Evolutionary conservation across 1,140 invertebrate genomes (phyloP), one percentile per base, ranked within the genome.

Genomic region (Hylyphantes graminicola): DNA sequence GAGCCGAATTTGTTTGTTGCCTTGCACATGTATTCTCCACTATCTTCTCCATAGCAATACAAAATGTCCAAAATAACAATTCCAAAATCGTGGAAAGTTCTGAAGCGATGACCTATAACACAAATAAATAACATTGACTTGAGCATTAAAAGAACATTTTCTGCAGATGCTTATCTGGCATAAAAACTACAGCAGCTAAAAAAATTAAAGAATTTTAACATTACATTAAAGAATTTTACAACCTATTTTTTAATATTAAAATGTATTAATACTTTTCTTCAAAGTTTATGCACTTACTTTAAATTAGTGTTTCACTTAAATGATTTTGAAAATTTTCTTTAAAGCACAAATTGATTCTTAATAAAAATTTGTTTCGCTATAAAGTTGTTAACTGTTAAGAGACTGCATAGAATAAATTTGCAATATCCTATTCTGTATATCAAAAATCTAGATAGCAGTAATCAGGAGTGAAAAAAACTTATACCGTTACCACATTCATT

Each of bases 11-110:
- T 95, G 88, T 98, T 98, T 13, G 94, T 94, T 19, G 97, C 97
- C 86, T 96, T 92, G 88, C 96, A 97, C 91, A 97, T 96, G 88
- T 97, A 97, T 19, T 94, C 93, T 53, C 97, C 97, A 68, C 96
- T 97, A 89, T 99, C 98, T 91, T 99, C 97, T 90, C 96, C 96
- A 88, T 98, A 98, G 87, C 96, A 98, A 89, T 98, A 99, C 1
- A 98, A 90, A 85, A 99, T 97, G 88, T 98, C 97, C 82, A 99
- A 91, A 87, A 98, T 97, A 53, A 98, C 97, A 88, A 98, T 97
- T 57, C 92, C 97, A 90, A 99, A 98, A 89, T 99, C 97, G 89
- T 98, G 96, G 93, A 97, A 97, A 67, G 96, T 98, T 87, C 96
- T 93, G 89, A 97, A 98, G 82, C 97, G 93, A 91, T 98, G 96